These are phyloP conservation scores for Thalassoma bifasciatum DNA, from an alignment of 2,113 vertebrate species.

Conservation along the genomic window DNA sequence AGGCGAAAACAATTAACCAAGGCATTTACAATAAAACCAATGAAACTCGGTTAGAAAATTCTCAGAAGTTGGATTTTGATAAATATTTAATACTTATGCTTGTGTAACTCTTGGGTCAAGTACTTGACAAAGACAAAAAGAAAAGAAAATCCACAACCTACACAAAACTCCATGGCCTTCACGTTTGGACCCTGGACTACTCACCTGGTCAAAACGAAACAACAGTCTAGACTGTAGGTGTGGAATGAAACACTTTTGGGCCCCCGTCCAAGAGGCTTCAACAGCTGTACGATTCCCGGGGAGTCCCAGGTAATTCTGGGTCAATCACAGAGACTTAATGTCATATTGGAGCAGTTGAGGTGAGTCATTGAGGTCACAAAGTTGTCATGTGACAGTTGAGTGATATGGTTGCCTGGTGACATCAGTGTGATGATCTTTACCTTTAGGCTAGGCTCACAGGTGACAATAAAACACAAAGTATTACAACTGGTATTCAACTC, in stretches of 20 bases:
- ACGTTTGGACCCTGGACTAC: background rate
- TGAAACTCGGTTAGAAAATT: background rate
- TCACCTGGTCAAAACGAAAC: slow-evolving; percentile 47
- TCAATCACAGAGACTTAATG: slow-evolving; percentile 24
- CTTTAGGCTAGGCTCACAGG: too few species aligned
- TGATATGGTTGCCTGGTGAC: too few species aligned
- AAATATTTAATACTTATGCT: too few species aligned
- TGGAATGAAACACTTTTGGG: background rate
- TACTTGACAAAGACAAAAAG: too few species aligned
- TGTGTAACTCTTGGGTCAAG: too few species aligned
- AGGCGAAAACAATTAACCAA: background rate
- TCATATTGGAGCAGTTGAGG: slow-evolving; percentile 16
- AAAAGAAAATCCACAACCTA: too few species aligned
- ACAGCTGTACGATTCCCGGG: slow-evolving; percentile 24
- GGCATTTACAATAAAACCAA: background rate
- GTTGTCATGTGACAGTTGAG: slow-evolving; percentile 35
- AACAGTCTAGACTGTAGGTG: slow-evolving; percentile 50
- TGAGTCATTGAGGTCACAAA: slow-evolving; percentile 43
- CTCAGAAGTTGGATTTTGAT: background rate
- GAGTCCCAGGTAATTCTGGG: slow-evolving; percentile 64
- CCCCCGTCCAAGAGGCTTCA: background rate
- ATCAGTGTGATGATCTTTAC: too few species aligned
- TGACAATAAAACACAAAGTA: too few species aligned
- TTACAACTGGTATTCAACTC: too few species aligned
- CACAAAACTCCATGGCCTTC: background rate